These are phyloP conservation scores for Hydropsyche betteni DNA, from an alignment of 2,888 invertebrate genomes.

Conservation along the genomic window DNA sequence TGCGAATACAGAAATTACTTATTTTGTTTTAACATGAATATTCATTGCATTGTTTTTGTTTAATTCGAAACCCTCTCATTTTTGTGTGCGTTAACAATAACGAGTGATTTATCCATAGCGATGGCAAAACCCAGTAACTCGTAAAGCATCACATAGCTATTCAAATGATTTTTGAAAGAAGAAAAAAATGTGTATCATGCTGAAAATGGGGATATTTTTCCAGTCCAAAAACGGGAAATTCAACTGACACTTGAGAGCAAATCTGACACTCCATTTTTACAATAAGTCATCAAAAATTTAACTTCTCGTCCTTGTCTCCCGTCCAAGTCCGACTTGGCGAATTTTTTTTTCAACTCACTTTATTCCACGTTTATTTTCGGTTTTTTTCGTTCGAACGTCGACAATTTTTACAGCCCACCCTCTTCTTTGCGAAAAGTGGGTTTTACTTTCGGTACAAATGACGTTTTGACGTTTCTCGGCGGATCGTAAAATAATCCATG, in stretches of 20 bases:
- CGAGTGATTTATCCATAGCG: too few relatives aligned
- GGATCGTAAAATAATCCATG: slow-evolving; percentile 41
- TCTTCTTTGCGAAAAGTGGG: slow-evolving; percentile 3
- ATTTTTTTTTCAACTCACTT: background rate
- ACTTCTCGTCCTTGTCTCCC: slow-evolving; percentile 3
- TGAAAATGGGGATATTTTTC: too few relatives aligned
- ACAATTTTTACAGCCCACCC: slow-evolving; percentile 28
- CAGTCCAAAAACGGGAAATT: background rate
- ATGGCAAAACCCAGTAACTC: too few relatives aligned
- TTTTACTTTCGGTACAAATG: slow-evolving; percentile 34
- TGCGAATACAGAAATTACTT: slow-evolving; percentile 8
- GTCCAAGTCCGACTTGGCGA: background rate
- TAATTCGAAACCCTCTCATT: slow-evolving; percentile 6
- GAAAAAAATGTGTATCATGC: too few relatives aligned
- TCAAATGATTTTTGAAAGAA: too few relatives aligned
- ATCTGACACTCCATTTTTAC: slow-evolving; percentile 37
- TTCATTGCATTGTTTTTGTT: slow-evolving; percentile 5
- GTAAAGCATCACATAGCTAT: too few relatives aligned
- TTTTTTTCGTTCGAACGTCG: slow-evolving; percentile 7
- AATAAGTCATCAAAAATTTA: slow-evolving; percentile 39
- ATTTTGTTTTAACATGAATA: slow-evolving; percentile 14
- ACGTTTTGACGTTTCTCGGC: slow-evolving; percentile 38
- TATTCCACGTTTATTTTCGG: background rate
- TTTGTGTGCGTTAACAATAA: background rate
- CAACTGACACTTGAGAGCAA: slow-evolving; percentile 29